Percentiles rank a stretch among this genome's conserved stretches.
Conservation (phyloP, 2,888 invertebrate species). For the Ariolimax columbianus region DNA sequence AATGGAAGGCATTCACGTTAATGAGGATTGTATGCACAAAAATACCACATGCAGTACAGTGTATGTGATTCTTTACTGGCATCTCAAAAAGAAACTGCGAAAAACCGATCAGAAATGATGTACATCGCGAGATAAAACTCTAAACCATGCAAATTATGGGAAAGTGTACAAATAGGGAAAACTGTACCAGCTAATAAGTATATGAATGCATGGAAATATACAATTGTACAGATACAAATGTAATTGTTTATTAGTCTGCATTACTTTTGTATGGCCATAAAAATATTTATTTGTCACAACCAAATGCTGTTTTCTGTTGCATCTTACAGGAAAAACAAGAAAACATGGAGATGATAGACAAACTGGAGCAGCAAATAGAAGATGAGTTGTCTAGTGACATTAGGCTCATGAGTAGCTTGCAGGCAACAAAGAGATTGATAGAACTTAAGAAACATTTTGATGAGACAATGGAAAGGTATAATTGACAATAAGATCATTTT, state of each 20-base stretch:
- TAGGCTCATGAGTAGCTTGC: slow-evolving; percentile 75
- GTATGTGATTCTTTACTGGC: too few species aligned
- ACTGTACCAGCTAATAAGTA: too few species aligned
- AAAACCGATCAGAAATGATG: too few species aligned
- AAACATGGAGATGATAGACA: slow-evolving; percentile 69
- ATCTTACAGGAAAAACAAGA: slow-evolving; percentile 72
- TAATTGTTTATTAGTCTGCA: neutral
- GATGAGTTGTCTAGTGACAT: slow-evolving; percentile 73
- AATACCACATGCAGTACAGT: too few species aligned
- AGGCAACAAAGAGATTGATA: slow-evolving; percentile 75
- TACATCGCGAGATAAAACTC: too few species aligned
- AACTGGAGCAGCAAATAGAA: slow-evolving; percentile 74
- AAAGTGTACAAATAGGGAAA: too few species aligned
- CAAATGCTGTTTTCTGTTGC: neutral
- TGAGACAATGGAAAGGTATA: slow-evolving; percentile 77
- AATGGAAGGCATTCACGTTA: too few species aligned
- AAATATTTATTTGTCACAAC: neutral
- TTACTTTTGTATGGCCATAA: neutral
- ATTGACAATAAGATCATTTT: too few species aligned
- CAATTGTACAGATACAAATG: neutral
- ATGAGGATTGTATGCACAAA: too few species aligned
- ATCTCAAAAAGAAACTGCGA: too few species aligned
- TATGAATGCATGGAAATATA: too few species aligned
- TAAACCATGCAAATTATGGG: too few species aligned
- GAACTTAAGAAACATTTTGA: slow-evolving; percentile 78